Conservation (phyloP, 2,113 vertebrate genomes). For the Taxidea taxus region DNA sequence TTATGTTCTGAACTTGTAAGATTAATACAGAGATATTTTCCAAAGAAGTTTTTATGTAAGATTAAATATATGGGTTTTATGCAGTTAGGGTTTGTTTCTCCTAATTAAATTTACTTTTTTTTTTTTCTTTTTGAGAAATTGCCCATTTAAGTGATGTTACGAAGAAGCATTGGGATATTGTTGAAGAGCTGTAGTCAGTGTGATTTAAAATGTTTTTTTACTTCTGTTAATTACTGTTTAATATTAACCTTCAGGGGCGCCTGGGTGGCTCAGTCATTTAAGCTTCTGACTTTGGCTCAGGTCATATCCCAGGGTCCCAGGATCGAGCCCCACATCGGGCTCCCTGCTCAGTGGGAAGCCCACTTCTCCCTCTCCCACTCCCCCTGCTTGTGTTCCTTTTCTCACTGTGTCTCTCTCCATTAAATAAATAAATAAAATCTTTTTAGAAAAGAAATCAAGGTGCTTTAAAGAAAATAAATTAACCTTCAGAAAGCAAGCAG, state of each 20-base stretch:
- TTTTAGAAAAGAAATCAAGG: too few species aligned
- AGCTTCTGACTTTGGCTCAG: too few species aligned
- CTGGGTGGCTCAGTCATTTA: too few species aligned
- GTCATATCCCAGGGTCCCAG: too few species aligned
- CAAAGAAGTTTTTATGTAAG: constrained; percentile 60
- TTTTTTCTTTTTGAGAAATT: constrained; percentile 18
- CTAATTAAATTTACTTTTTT: constrained; percentile 22
- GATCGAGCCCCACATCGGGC: too few species aligned
- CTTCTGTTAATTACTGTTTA: constrained; percentile 20
- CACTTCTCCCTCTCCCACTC: too few species aligned
- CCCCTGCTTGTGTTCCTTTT: too few species aligned
- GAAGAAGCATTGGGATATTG: not conserved
- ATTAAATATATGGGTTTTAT: constrained; percentile 51
- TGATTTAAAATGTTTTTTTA: not conserved
- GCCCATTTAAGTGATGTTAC: not conserved
- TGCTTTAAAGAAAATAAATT: not conserved
- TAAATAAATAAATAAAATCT: too few species aligned
- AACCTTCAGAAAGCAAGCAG: not conserved
- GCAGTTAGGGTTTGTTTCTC: constrained; percentile 57
- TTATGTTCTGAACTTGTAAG: constrained; percentile 66
- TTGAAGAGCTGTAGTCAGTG: not conserved
- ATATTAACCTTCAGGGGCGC: not conserved
- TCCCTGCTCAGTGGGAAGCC: too few species aligned
- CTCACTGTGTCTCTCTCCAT: too few species aligned
- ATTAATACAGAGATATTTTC: constrained; percentile 68